These are phyloP conservation scores for Lanistes nyassanus DNA, from an alignment of 1,140 invertebrate species.

Conservation along the genomic window DNA sequence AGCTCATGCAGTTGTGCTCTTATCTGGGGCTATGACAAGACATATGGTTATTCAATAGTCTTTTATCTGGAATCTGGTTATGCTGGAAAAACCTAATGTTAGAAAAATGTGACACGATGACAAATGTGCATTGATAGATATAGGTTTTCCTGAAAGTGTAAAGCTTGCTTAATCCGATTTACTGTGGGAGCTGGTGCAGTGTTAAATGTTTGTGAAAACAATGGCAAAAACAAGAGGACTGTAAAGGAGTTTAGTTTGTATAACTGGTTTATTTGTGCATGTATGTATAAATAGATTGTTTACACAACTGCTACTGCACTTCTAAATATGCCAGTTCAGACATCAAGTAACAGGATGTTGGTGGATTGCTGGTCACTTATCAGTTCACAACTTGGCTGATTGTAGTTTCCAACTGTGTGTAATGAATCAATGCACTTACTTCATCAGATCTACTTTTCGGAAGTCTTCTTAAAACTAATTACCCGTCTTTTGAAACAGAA, in stretches of 20 bases:
- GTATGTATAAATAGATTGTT: not conserved
- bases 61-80: slow-evolving; percentile 1
- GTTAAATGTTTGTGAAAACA: too few relatives aligned
- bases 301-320: not conserved
- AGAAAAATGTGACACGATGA: not conserved
- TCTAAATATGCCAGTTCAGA: not conserved
- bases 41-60: slow-evolving; percentile 15
- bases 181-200: not conserved
- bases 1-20: slow-evolving; percentile 5
- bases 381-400: not conserved
- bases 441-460: too few relatives aligned
- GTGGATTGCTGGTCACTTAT: not conserved
- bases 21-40: slow-evolving; percentile 13
- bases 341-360: not conserved
- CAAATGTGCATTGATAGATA: too few relatives aligned
- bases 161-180: not conserved
- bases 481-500: too few relatives aligned
- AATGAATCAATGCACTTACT: too few relatives aligned
- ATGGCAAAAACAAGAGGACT: too few relatives aligned
- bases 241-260: too few relatives aligned
- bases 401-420: not conserved
- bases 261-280: too few relatives aligned
- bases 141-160: too few relatives aligned
- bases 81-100: not conserved
- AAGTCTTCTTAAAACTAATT: too few relatives aligned